phyloP scores from a whole-genome alignment of 2,888 invertebrate species.

The Agrochola circellaris region DNA sequence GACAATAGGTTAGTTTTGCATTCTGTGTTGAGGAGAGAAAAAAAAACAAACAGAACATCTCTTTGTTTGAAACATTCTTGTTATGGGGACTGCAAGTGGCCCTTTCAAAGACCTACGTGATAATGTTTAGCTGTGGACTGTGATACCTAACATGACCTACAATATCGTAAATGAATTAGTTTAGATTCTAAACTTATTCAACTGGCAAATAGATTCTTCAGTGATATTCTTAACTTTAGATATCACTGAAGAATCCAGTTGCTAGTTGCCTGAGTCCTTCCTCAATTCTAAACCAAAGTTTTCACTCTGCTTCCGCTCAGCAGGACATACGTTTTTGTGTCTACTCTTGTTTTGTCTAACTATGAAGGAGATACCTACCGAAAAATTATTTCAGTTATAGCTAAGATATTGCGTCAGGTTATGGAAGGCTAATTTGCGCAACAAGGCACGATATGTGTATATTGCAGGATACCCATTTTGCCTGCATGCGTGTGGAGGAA shows the following conservation, averaged over 20 bases:
- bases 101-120: neutral
- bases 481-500: constrained; percentile 52
- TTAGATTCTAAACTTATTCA: neutral
- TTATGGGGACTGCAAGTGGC: too few species aligned
- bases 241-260: neutral
- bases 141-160: neutral
- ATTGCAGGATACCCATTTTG: constrained; percentile 50
- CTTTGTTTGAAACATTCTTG: neutral
- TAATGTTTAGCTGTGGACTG: neutral
- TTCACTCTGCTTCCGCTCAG: neutral
- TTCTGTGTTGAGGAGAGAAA: neutral
- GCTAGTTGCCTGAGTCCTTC: neutral
- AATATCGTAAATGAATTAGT: neutral
- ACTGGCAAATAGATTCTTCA: too few species aligned
- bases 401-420: constrained; percentile 11
- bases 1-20: neutral
- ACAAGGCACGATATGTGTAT: constrained; percentile 21
- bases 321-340: neutral
- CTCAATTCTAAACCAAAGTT: neutral
- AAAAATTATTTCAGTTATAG: constrained; percentile 2
- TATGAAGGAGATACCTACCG: neutral
- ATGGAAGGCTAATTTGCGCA: constrained; percentile 29
- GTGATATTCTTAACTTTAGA: too few species aligned
- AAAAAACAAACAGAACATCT: neutral
- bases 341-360: neutral